Percentiles rank a stretch among this genome's conserved stretches.
Conservation (phyloP, 2,113 vertebrate species). For the Drymodes brunneopygia region DNA sequence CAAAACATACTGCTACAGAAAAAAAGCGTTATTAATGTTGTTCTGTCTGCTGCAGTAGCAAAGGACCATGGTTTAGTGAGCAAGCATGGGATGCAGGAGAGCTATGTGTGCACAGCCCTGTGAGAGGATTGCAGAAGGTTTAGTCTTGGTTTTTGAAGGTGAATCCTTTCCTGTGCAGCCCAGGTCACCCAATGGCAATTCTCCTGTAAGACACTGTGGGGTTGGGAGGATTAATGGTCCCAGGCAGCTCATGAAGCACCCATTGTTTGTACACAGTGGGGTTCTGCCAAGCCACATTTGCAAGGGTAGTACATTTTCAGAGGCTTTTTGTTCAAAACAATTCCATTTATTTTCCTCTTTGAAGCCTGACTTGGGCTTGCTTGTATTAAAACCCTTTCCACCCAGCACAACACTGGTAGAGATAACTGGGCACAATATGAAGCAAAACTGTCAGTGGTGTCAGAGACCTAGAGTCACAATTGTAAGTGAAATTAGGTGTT, state of each 20-base stretch:
- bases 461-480: not conserved
- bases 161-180: not conserved
- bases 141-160: not conserved
- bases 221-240: not conserved
- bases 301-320: not conserved
- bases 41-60: not conserved
- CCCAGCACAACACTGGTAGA: not conserved
- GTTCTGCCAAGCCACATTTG: not conserved
- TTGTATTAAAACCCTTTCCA: not conserved
- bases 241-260: not conserved
- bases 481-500: not conserved
- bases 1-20: not conserved
- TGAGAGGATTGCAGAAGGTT: not conserved
- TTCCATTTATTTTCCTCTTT: not conserved
- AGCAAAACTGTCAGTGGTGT: not conserved
- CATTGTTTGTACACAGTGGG: not conserved
- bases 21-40: not conserved
- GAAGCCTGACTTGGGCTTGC: not conserved
- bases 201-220: fast-evolving
- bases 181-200: not conserved
- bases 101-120: not conserved
- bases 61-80: fast-evolving
- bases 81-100: not conserved
- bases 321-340: not conserved
- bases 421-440: not conserved